Evolutionary conservation across 2,888 invertebrate genomes (phyloP), one percentile per base, ranked within the genome.

Genomic region (Spatulosminthurus flaviceps): DNA sequence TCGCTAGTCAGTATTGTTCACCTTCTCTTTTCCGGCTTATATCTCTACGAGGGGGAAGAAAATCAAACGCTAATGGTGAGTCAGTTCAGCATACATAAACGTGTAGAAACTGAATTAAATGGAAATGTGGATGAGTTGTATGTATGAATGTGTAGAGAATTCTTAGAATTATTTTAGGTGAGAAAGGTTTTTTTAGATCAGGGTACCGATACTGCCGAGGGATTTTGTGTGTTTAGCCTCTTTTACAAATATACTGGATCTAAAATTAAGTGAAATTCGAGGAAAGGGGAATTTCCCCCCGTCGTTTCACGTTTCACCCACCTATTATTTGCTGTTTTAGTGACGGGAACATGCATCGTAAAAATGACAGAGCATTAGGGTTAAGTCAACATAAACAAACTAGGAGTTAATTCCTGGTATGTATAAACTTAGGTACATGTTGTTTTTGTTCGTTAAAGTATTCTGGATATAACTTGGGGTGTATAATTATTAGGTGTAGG

Each of bases 1-100:
- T 82, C 91, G 0, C 87, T 92, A 0, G 92, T 93, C 19, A 92
- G 93, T 66, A 82, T 90, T 0, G 89, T 91, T 51, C 93, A 95
- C 86, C 88, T 94, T 71, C 86, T 90, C 34, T 88, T 89, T 78
- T 89, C 91, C 61, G 89, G 89, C 75, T 88, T 91, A 82, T 88
- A 92, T 76, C 90, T 91, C 1, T 91, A 91, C 85, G 86, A 88
- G 73, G 86, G 88, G 69, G 86, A 77, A 83, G 87, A 43, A 26
- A 79, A 64, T 43, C 64, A 67, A 42, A 64, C 41, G 13, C 29
- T 60, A 0, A 74, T 74, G 75, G 80, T 78, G 60, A 70, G 75
- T 64, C 2, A 7, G n/a, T n/a, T n/a, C n/a, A n/a, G n/a, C n/a
- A n/a, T n/a, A n/a, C n/a, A n/a, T n/a, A n/a, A n/a, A n/a, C n/a